Evolutionary conservation across 1,140 invertebrate species (phyloP), one percentile per base, ranked within the genome.

Genomic region (Pogonognathellus flavescens): DNA sequence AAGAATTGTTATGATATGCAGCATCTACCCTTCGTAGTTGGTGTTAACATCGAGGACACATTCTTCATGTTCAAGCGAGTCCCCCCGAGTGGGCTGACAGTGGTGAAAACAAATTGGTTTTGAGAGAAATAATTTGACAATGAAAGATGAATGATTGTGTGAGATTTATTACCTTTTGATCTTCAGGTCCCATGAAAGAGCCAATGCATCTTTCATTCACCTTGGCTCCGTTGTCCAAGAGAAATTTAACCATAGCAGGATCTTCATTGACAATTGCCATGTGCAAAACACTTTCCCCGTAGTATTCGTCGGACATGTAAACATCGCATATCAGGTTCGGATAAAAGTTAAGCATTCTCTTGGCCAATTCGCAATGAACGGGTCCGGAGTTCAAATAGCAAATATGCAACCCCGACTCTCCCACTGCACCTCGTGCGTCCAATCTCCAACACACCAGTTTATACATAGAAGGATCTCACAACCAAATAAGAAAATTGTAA

Each of bases 221-320:
- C 90, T 99, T 94, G 0, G 96, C 96, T 5, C 97, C 97, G 83
- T 96, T 94, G 89, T 99, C 96, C 52, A 99, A 91, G 8, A 99
- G 92, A 90, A 96, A 99, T 91, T 98, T 99, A 0, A 99, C 97
- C 96, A 99, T 97, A 0, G 96, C 94, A 0, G 97, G 97, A 91
- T 99, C 98, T 90, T 99, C 98, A 90, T 99, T 99, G 0, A 99
- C 97, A 88, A 99, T 99, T 0, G 98, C 97, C 90, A 99, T 97
- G 89, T 99, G 98, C 0, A 99, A 92, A 0, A 96, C 95, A 90
- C 94, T 97, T 90, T 98, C 96, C 0, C 96, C 97, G 90, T 98
- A 99, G 91, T 99, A 99, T 90, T 99, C 98, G 89, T 99, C 98
- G 66, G 94, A 94, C 90, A 98, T 94, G 90, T 99, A 99, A 87